Evolutionary conservation across 2,113 vertebrate species (phyloP), one percentile per base, ranked within the genome.

Genomic region (Sylvicapra grimmia): DNA sequence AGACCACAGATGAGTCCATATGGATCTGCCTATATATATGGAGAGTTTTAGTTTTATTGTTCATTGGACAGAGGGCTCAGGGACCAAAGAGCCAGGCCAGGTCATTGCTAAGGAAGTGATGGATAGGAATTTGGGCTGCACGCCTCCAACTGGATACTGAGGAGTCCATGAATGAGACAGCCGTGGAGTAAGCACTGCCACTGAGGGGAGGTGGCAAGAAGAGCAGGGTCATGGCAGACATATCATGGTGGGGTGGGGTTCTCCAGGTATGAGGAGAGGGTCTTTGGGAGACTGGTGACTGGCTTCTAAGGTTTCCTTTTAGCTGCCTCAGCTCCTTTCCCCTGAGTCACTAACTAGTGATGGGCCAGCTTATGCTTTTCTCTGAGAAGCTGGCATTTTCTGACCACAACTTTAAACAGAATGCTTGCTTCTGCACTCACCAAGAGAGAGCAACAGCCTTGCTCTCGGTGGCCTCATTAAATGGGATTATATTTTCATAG

Each of bases 361-460:
- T 33, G 47, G 44, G 56, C 51, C 12, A 44, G 29, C n/a, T 8
- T 59, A 25, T 12, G 56, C 63, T 89, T 96, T 91, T 19, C 96
- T 95, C 82, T 25, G 79, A 79, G 65, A n/a, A 33, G 44, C 40
- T 19, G 31, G 87, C 88, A 54, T 94, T 84, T 86, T 80, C 90
- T 47, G 7, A 49, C 53, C 89, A 91, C 0, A 15, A 47, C 49
- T 75, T 77, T 31, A 59, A 86, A 87, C 47, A 97, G 96, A 98
- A 97, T 94, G 94, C 98, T 98, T 98, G 95, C 93, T 98, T 94
- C 98, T 97, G 89, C 90, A 97, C 92, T 97, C 96, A 97, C 97
- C 4, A 1, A 97, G 95, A 96, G 96, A 96, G 93, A 98, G 96
- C 90, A 95, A 88, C 93, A 89, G 96, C 75, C 44, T 93, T 27